Evolutionary conservation across 2,888 invertebrate species (phyloP), one percentile per base, ranked within the genome.

Genomic region (Apocheima hispidaria): DNA sequence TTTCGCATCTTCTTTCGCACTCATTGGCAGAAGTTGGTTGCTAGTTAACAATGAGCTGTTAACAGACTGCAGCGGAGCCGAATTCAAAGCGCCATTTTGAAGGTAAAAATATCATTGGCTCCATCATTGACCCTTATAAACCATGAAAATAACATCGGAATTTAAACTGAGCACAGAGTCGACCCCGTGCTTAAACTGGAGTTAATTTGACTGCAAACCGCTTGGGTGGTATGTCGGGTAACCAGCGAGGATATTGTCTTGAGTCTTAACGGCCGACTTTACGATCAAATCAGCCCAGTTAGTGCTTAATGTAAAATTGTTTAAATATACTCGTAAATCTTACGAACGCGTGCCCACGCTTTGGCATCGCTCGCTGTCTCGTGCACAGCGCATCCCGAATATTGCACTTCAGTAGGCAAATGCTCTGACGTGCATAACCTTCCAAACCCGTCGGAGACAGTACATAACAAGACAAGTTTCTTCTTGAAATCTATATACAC

Each of bases 311-410:
- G 88, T 86, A 81, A 84, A 90, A 90, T 88, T 87, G 90, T 90
- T 90, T 89, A 88, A 90, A 89, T 88, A 87, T 86, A 89, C 87
- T 88, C 90, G 88, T 90, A 90, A 89, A 90, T 90, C 88, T 87
- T 77, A 71, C 67, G 75, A 79, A 80, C 88, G 84, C 88, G 88
- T 88, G 88, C 87, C 87, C 85, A 84, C 64, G 65, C 64, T 63
- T 66, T 60, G 40, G 63, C 75, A 73, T 80, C 77, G 73, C 76
- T 80, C 77, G 73, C 76, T 81, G 80, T 84, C 81, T 81, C 78
- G 75, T 80, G 74, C 74, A 77, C 69, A 72, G 62, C 63, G 66
- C 70, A 70, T 73, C 74, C 72, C 73, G 71, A 61, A 64, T 65
- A 58, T 66, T 55, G 49, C 58, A 61, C 60, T 65, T 64, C 59